Base-by-base conservation (phyloP, 2,113 vertebrate species). In the Thamnaconus septentrionalis region DNA sequence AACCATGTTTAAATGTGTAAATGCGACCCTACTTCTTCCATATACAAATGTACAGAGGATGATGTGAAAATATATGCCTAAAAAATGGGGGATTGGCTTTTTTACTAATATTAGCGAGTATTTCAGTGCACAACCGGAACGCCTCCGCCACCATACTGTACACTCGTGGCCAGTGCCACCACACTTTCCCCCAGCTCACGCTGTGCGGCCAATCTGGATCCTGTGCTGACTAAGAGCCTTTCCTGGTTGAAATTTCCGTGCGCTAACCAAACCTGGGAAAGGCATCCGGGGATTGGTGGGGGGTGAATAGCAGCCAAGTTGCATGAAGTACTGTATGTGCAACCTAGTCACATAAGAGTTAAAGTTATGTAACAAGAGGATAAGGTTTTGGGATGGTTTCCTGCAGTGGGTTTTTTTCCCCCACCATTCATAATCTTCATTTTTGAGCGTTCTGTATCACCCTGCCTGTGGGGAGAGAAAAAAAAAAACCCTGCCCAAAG, bases 141-240 rank as follows among this genome's bases (percentile, higher is more conserved):
- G 52, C 66, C 43, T 59, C 63, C 51, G 58, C 53, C 61, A 55
- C 67, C 41, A 56, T 62, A 59, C 59, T 51, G 59, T 66, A 69
- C 45, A 54, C 62, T 46, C 3, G n/a, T 75, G 81, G 82, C 73
- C 41, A 1, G 47, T 41, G 73, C 82, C 88, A 86, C 4, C 31
- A 8, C 64, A 31, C 61, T 78, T 77, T 79, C 56, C 61, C 48
- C 42, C 18, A 31, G 18, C 56, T 77, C 84, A 75, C 74, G 80
- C 81, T 85, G 84, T 61, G 85, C 44, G 59, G 66, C 75, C 86
- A 87, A 88, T 89, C 88, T 89, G 86, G 66, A 69, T 75, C 79
- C 84, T 83, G 86, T 85, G 86, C 81, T 88, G 85, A 86, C 82
- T 85, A 79, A 81, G 79, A 82, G 62, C 59, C 18, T 31, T 61